phyloP scores from a whole-genome alignment of 2,797 vertebrate species.

The Hypotaenidia okinawae region DNA sequence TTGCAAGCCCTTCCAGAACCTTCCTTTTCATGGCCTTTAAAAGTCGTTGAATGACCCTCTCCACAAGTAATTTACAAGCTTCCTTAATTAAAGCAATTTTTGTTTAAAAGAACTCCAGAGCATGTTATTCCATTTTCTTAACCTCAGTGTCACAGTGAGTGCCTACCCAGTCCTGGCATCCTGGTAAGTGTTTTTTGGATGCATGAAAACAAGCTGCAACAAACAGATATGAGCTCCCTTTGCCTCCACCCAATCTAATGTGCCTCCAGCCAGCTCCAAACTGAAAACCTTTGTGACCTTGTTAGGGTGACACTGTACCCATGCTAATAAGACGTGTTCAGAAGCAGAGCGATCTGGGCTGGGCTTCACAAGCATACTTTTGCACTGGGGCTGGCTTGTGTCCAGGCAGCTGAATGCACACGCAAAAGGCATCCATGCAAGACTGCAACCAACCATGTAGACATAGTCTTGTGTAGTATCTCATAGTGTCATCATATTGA shows the following conservation, averaged over 20 bases:
- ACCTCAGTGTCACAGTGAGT: background rate
- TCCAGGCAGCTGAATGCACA: background rate
- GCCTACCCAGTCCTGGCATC: background rate
- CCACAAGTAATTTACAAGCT: background rate
- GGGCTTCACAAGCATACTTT: slow-evolving; percentile 35
- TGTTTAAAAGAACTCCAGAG: background rate
- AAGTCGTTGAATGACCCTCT: background rate
- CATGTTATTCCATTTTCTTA: background rate
- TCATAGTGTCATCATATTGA: background rate
- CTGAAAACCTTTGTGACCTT: slow-evolving; percentile 33
- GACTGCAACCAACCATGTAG: background rate
- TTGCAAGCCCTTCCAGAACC: background rate
- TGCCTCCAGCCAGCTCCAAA: background rate
- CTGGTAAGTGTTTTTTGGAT: background rate
- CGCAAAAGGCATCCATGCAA: background rate
- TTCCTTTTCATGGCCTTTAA: background rate
- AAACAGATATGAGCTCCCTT: background rate
- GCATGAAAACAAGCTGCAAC: fast-evolving
- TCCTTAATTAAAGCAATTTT: background rate
- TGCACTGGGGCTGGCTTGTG: background rate
- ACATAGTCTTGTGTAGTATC: no score
- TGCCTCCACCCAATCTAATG: background rate
- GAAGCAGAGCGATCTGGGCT: background rate
- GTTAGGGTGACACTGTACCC: slow-evolving; percentile 7
- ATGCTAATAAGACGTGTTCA: background rate